These are phyloP conservation scores for Drosophila aff. DNA, from an alignment of 1,140 invertebrate species.

Conservation along the genomic window DNA sequence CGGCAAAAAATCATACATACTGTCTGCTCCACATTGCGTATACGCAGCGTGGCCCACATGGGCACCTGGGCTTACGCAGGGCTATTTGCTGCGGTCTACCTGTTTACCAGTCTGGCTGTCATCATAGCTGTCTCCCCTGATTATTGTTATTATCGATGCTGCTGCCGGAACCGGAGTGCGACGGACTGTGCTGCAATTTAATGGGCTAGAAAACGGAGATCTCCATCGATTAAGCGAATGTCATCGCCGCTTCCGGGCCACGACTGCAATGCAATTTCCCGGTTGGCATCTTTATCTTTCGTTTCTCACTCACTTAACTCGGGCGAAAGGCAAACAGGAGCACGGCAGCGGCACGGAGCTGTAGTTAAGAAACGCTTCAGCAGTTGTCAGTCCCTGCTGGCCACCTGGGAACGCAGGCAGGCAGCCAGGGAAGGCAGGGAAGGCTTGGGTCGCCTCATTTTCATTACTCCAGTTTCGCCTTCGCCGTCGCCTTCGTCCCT, in stretches of 20 bases:
- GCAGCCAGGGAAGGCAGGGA: background rate
- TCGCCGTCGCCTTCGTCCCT: constrained; percentile 2
- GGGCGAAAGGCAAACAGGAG: constrained; percentile 11
- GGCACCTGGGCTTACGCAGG: background rate
- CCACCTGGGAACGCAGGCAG: constrained; percentile 10
- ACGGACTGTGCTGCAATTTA: constrained; percentile 13
- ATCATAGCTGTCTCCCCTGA: constrained; percentile 25
- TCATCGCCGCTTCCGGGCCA: constrained; percentile 20
- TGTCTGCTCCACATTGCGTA: constrained; percentile 51
- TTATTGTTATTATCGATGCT: constrained; percentile 53
- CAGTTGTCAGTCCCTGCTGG: constrained; percentile 49
- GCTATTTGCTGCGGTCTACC: constrained; percentile 12
- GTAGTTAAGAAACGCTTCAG: constrained; percentile 49
- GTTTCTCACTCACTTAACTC: constrained; percentile 57
- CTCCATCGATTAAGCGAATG: constrained; percentile 38
- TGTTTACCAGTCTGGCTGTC: constrained; percentile 28
- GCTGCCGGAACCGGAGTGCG: background rate
- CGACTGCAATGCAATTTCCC: constrained; percentile 43
- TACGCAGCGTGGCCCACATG: constrained; percentile 57
- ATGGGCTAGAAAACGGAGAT: constrained; percentile 25
- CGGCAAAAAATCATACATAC: constrained; percentile 27
- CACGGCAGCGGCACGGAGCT: constrained; percentile 1
- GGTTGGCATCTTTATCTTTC: constrained; percentile 36
- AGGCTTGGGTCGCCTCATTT: constrained; percentile 40
- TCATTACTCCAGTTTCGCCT: constrained; percentile 36